Conservation (phyloP, 2,888 invertebrate species). For the Phortica okadai region DNA sequence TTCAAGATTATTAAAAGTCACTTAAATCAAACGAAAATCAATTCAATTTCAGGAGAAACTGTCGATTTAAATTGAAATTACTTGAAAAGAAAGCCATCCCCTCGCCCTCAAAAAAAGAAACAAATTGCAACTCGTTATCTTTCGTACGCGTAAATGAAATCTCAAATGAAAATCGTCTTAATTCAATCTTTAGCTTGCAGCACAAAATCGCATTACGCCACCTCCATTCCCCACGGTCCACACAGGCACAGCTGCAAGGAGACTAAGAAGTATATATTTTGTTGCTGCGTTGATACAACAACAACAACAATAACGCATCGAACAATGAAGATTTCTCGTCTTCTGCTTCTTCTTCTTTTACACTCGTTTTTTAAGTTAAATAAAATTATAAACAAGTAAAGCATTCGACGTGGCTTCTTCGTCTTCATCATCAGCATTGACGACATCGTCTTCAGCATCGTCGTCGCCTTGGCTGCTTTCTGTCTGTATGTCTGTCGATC, state of each 20-base stretch:
- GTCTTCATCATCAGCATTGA: not conserved
- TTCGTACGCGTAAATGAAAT: not conserved
- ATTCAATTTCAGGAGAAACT: no score
- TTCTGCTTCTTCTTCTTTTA: not conserved
- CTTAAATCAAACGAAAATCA: no score
- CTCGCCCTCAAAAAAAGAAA: no score
- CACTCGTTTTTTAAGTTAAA: not conserved
- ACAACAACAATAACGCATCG: not conserved
- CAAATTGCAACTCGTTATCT: no score
- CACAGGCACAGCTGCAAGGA: no score
- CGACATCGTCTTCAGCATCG: not conserved
- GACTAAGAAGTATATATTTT: no score
- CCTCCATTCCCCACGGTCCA: no score
- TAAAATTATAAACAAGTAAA: not conserved
- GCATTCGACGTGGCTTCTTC: not conserved
- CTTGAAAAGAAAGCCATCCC: no score
- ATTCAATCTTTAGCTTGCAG: not conserved
- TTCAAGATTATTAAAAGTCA: no score
- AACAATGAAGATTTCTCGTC: not conserved
- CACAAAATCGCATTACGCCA: not conserved
- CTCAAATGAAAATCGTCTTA: not conserved
- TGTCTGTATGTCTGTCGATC: no score
- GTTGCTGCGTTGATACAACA: not conserved
- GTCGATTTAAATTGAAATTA: no score
- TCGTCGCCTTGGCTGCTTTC: no score